Base-by-base conservation (phyloP, 2,113 vertebrate species). In the Bagarius yarrelli region DNA sequence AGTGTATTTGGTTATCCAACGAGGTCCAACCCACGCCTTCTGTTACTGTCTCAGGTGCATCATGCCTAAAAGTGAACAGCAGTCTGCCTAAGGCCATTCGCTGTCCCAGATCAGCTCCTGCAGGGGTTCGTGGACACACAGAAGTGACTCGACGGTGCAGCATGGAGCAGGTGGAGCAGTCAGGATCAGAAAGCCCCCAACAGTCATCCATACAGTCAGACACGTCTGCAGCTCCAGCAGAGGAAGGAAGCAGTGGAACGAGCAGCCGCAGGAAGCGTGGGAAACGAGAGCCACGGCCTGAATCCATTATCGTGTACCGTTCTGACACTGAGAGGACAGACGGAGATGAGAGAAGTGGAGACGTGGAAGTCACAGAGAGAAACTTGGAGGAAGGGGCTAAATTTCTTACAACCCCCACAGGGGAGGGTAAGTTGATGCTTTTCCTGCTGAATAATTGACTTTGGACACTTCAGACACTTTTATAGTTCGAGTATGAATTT, bases 281-380 rank as follows among this genome's bases (percentile, higher is more conserved):
- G 87, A 96, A 91, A 92, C 96, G 94, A 81, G 96, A 98, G 84
- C 92, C 94, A 0, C 94, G 97, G 3, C 98, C 97, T 0, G 96
- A 98, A 90, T 99, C 98, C 64, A 95, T 99, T 73, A 99, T 99
- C 34, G 92, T 99, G 25, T 99, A 96, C 88, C 92, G 95, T 4
- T 96, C 96, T 0, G 98, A 96, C 27, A 92, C 88, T 32, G 96
- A 99, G 86, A 94, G 89, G 85, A 87, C 81, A 0, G 90, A 94
- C 4, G 94, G 94, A 67, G 96, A 98, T 81, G 95, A 95, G 6
- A 92, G 90, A 18, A 90, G 9, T 0, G 93, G 93, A 50, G 94
- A 95, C 0, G n/a, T 64, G 56, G 97, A 96, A 82, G 91, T 91
- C 72, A 87, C 89, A n/a, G 95, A 96, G 82, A 94, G 87, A 80